These are phyloP conservation scores for Heteronetta atricapilla DNA, from an alignment of 2,113 vertebrate species.

Conservation along the genomic window DNA sequence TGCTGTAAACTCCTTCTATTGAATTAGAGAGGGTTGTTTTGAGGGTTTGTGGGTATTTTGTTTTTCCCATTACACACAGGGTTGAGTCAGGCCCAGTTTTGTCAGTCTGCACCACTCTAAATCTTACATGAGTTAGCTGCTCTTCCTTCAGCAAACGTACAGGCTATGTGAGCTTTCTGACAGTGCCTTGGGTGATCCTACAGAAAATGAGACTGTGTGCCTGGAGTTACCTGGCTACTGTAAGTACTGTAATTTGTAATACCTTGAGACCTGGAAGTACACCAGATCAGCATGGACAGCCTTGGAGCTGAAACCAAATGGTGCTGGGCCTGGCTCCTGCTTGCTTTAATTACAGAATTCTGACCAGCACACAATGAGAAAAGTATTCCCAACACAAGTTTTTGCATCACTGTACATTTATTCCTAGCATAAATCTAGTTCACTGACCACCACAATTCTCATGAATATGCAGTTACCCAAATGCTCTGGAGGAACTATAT, in stretches of 20 bases:
- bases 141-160: neutral
- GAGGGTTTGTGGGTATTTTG: neutral
- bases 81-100: neutral
- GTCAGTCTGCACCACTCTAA: neutral
- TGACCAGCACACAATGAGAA: neutral
- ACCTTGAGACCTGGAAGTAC: neutral
- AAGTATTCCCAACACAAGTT: neutral
- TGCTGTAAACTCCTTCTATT: neutral
- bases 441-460: neutral
- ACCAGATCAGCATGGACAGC: neutral
- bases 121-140: neutral
- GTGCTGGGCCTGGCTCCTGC: neutral
- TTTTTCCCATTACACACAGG: neutral
- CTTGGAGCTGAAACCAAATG: rapidly evolving
- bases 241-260: neutral
- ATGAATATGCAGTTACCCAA: neutral
- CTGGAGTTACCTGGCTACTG: neutral
- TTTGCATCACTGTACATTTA: neutral
- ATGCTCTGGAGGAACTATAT: neutral
- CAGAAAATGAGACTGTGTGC: neutral
- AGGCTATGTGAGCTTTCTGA: neutral
- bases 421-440: neutral
- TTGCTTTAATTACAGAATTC: neutral
- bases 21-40: neutral
- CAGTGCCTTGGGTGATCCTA: neutral